Percentiles rank a stretch among this genome's conserved stretches.
These are phyloP conservation scores for Vidua chalybeata DNA, from an alignment of 2,113 vertebrate genomes.

Conservation along the genomic window DNA sequence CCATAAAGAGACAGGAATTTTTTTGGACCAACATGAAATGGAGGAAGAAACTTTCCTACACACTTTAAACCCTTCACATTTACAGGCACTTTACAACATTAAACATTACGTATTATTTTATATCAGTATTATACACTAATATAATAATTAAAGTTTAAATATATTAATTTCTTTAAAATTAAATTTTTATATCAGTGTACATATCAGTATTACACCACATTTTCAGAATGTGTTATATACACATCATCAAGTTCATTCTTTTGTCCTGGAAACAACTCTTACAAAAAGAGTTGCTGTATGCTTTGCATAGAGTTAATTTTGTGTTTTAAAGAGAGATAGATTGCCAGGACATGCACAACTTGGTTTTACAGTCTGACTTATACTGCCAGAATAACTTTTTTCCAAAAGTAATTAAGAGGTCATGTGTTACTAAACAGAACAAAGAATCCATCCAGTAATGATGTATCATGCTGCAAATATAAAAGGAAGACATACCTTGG, in stretches of 20 bases:
- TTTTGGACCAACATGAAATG: neutral
- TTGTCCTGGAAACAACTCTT: neutral
- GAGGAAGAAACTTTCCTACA: neutral
- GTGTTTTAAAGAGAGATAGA: neutral
- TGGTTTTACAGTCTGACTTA: neutral
- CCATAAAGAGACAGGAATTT: neutral
- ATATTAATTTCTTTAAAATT: neutral
- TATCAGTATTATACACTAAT: neutral
- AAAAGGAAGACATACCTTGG: neutral
- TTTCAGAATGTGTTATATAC: neutral
- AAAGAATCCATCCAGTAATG: neutral
- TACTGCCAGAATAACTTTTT: neutral
- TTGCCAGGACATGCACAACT: conserved; percentile 8
- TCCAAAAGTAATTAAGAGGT: conserved; percentile 14
- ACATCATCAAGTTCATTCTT: neutral
- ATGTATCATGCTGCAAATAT: neutral
- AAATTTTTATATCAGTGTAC: neutral
- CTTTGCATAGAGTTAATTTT: neutral
- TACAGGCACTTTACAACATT: neutral
- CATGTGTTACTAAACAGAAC: neutral
- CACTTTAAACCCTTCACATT: neutral
- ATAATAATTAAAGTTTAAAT: neutral
- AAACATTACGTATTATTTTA: neutral
- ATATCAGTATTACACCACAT: neutral
- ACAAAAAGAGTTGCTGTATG: neutral